Evolutionary conservation across 2,888 invertebrate genomes (phyloP), one percentile per base, ranked within the genome.

Genomic region (Eupsilia transversa): DNA sequence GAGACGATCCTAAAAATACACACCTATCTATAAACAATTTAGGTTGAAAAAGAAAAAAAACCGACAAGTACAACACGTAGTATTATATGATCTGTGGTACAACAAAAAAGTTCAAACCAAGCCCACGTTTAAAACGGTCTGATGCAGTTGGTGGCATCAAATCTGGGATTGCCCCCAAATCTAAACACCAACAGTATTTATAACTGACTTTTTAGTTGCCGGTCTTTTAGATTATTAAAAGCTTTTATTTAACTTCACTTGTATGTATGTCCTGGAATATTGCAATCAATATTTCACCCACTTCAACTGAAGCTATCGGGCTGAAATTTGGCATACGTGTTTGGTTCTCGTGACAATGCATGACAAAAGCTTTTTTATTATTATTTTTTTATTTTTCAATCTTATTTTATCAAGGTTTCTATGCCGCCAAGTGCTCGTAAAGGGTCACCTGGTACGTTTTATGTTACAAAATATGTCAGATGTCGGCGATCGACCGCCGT

Each of bases 391-490:
- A 0, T 54, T 14, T 27, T 23, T 17, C 10, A 17, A 20, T 54
- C 2, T 6, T 52, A 7, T 2, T 43, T 33, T 35, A 35, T n/a
- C 33, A 17, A 0, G 20, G 30, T 20, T 30, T 35, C 27, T 56
- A 38, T 59, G 27, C n/a, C n/a, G n/a, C n/a, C 23, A 23, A 23
- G 20, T 43, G 14, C n/a, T 69, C 7, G 12, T 30, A 35, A 56
- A 20, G 17, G 43, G 27, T 73, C 35, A 35, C 35, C 27, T 43
- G 17, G 35, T 23, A 69, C 2, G 30, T 49, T 49, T 49, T 23
- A 38, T 30, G 46, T 70, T 30, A 2, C 38, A 71, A 17, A 30
- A 38, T 43, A 30, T 74, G 46, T 72, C 41, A 46, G 30, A n/a
- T 46, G 73, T 30, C 5, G 12, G n/a, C 27, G 14, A 46, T 57